Conservation (phyloP, 2,797 vertebrate genomes). For the Taeniopygia guttata region DNA sequence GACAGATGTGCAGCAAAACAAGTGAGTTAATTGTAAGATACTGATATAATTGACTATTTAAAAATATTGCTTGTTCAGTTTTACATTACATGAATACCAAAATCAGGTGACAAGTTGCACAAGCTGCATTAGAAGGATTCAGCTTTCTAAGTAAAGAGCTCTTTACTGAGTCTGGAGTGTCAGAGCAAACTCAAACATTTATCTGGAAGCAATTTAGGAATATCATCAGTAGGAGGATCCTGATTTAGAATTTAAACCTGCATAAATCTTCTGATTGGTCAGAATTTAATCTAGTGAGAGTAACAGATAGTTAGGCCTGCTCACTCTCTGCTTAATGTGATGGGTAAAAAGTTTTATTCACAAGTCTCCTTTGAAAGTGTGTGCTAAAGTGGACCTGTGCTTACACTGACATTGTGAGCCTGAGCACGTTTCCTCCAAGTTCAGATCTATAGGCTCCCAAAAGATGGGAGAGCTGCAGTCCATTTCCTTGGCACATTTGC, state of each 20-base stretch:
- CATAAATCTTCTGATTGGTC: not conserved
- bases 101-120: not conserved
- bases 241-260: not conserved
- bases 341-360: not conserved
- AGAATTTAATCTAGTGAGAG: not conserved
- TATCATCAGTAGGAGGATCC: not conserved
- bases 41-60: not conserved
- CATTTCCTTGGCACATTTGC: not conserved
- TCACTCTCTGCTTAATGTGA: not conserved
- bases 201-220: not conserved
- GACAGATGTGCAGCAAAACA: constrained; percentile 85
- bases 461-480: not conserved
- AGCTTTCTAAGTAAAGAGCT: not conserved
- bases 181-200: not conserved
- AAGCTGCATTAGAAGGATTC: not conserved
- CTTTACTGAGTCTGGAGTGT: not conserved
- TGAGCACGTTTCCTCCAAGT: accelerated
- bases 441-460: not conserved
- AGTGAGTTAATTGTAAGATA: constrained; percentile 72
- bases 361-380: not conserved
- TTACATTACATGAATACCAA: not conserved
- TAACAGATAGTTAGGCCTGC: not conserved
- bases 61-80: not conserved
- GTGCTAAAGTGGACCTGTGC: not conserved
- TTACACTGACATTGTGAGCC: not conserved